Base-by-base conservation (phyloP, 1,140 invertebrate species). In the Procambarus clarkii region DNA sequence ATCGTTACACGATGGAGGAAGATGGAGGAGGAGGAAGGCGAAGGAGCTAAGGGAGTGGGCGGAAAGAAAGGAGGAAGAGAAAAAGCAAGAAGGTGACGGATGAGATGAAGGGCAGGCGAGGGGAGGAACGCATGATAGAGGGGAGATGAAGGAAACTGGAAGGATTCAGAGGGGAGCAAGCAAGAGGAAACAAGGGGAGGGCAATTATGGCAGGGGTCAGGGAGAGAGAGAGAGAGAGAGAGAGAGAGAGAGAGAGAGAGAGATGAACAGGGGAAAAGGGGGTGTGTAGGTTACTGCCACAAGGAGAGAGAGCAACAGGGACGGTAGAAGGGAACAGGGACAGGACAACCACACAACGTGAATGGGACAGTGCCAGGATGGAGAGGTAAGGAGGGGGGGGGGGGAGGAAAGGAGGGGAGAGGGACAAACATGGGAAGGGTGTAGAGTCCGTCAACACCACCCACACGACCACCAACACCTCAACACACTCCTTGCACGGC, bases 21-120 rank as follows among this genome's bases (percentile, higher is more conserved):
- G 69, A 21, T 34, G 69, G 24, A 74, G 24, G 2, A 5, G n/a
- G 34, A 5, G 21, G 69, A 74, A 74, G 69, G n/a, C 34, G n/a
- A 24, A 11, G n/a, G n/a, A 74, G 69, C 5, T 24, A 74, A 24
- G 69, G 69, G 24, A 24, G 34, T 21, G 69, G 69, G 2, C 24
- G 24, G 69, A 64, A 64, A 64, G 15, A 74, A 74, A 24, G 69
- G 24, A 9, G 69, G 69, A 11, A 11, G 21, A 11, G 69, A 74
- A 74, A 74, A 74, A 74, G 24, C 24, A 24, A 74, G 69, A 74
- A 74, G n/a, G 69, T 24, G 69, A 74, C 69, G 69, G 69, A 74
- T 74, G 69, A 74, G 69, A 74, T 24, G 69, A 74, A 74, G 69
- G 69, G 69, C 21, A 74, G n/a, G 69, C 69, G 69, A 74, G 69